phyloP scores from a whole-genome alignment of 1,140 invertebrate species.

The Polypedilum pembai region DNA sequence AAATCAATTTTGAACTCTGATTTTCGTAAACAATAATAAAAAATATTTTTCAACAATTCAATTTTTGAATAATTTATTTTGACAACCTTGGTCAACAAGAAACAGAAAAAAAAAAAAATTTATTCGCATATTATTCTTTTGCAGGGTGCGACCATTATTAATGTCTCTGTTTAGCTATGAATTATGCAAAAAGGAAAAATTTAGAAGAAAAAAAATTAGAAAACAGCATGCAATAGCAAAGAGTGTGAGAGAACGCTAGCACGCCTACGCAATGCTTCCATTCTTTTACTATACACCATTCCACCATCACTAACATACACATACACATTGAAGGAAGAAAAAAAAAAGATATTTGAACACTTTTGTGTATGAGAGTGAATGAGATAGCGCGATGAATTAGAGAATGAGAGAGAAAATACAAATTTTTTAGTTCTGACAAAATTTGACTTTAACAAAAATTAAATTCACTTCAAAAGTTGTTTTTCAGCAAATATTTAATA shows the following conservation, averaged over 20 bases:
- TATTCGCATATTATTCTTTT: background rate
- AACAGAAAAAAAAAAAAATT: too few relatives aligned
- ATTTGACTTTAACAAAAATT: too few relatives aligned
- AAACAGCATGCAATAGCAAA: slow-evolving; percentile 10
- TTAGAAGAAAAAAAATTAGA: background rate
- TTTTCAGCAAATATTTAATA: too few relatives aligned
- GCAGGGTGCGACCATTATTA: background rate
- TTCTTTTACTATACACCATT: slow-evolving; percentile 8
- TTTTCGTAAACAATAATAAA: too few relatives aligned
- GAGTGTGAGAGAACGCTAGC: background rate
- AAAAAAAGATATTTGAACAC: too few relatives aligned
- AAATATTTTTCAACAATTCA: too few relatives aligned
- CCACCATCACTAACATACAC: too few relatives aligned
- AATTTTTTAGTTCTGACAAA: background rate
- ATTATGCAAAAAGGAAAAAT: background rate
- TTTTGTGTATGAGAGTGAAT: background rate
- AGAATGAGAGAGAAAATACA: background rate
- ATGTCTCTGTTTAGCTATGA: background rate
- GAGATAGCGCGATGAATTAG: slow-evolving; percentile 3
- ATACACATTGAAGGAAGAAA: too few relatives aligned
- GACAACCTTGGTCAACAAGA: too few relatives aligned
- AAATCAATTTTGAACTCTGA: too few relatives aligned
- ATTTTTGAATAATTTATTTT: too few relatives aligned
- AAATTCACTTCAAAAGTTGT: too few relatives aligned
- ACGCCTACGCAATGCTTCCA: slow-evolving; percentile 9